Base-by-base conservation (phyloP, 2,113 vertebrate genomes). In the Trinectes maculatus region DNA sequence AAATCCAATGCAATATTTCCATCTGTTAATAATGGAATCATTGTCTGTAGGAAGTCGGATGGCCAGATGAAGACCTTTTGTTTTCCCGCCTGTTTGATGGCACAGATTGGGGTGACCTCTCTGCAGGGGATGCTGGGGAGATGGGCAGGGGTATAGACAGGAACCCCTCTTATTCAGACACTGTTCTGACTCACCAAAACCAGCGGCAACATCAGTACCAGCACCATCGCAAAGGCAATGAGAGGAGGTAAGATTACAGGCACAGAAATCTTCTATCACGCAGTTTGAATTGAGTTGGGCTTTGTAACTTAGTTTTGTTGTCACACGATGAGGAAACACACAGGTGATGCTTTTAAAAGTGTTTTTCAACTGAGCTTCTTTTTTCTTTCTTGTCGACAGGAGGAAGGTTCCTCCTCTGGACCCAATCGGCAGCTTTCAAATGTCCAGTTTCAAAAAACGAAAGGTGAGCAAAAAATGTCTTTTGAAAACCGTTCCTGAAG, bases 401-500 rank as follows among this genome's bases (percentile, higher is more conserved):
- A 87, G 83, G 56, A 91, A 87, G 24, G 73, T 90, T 0, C 69
- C 80, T 67, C 93, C 89, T 59, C 36, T 94, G 52, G 92, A 94
- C 71, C 61, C 89, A n/a, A 90, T 94, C 8, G 80, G 91, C 15
- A 55, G 84, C 43, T 88, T 87, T 43, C 74, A 88, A 36, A 70
- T 85, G 75, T 80, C 80, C 55, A 58, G 65, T 49, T 39, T 77
- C 31, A 28, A 71, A 57, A 88, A 68, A 60, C 59, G 48, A 85
- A 89, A 91, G 79, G 92, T 92, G 47, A 85, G 84, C 53, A 2
- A 44, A 10, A 29, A 11, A 18, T 1, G 0, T 9, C 1, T 4
- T 24, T 22, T n/a, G 9, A n/a, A n/a, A n/a, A n/a, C n/a, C n/a
- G n/a, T n/a, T n/a, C n/a, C n/a, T n/a, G n/a, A n/a, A n/a, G n/a